Conservation (phyloP, 2,888 invertebrate species). For the Tipula confusa region DNA sequence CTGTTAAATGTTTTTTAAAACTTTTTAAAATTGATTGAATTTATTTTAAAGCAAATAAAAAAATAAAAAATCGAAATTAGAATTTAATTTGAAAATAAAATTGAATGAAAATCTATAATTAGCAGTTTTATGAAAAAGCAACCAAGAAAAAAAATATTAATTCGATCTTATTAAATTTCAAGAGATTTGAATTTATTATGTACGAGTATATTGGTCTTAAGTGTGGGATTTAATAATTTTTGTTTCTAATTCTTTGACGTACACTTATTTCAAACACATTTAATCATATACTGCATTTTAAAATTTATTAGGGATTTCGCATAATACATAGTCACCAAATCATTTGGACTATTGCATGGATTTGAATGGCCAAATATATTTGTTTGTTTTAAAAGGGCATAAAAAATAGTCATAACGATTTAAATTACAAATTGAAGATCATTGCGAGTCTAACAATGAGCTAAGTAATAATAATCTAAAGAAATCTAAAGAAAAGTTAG, state of each 20-base stretch:
- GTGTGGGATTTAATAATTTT: conserved; percentile 1
- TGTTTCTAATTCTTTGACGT: not conserved
- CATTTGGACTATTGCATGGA: too few species aligned
- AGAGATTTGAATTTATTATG: not conserved
- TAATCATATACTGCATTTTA: not conserved
- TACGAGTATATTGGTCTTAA: not conserved
- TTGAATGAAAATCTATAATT: conserved; percentile 20
- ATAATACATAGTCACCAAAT: not conserved
- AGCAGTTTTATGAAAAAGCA: not conserved
- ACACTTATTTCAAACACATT: not conserved
- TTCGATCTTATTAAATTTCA: not conserved
- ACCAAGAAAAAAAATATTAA: not conserved
- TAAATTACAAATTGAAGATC: too few species aligned
- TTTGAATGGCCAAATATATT: too few species aligned
- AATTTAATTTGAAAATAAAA: conserved; percentile 3
- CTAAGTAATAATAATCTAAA: too few species aligned
- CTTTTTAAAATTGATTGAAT: not conserved
- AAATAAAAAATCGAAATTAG: not conserved
- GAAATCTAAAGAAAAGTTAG: too few species aligned
- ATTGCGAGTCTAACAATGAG: too few species aligned
- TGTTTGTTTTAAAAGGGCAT: too few species aligned
- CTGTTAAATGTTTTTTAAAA: conserved; percentile 3
- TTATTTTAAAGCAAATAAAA: not conserved
- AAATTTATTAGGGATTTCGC: not conserved
- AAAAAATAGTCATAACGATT: too few species aligned